Evolutionary conservation across 2,888 invertebrate genomes (phyloP).

Genomic region (Neoaliturus tenellus): DNA sequence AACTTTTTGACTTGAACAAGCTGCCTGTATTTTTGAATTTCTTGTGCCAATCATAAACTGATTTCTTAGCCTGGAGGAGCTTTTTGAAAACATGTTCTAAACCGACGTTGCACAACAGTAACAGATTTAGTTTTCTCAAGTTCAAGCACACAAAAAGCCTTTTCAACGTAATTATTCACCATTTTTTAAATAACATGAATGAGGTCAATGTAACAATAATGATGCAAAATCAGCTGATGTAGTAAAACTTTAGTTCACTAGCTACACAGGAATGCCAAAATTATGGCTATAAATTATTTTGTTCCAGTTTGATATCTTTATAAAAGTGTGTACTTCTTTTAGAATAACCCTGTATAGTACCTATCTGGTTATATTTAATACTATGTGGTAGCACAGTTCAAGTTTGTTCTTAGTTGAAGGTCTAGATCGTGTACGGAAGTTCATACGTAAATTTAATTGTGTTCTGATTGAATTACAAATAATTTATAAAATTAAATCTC

Average conservation of each 20-base stretch:
- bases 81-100: conserved; percentile 27
- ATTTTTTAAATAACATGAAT: background rate
- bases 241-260: background rate
- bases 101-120: conserved; percentile 8
- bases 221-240: background rate
- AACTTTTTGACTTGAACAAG: conserved; percentile 1
- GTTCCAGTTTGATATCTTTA: background rate
- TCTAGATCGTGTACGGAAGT: no score
- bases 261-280: conserved; percentile 4
- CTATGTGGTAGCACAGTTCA: no score
- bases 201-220: conserved; percentile 5
- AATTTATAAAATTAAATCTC: no score
- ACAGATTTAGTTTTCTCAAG: background rate
- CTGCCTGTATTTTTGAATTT: background rate
- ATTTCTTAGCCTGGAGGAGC: background rate
- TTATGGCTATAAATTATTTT: background rate
- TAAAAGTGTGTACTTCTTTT: conserved; percentile 15
- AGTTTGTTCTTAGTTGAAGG: no score
- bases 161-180: conserved; percentile 13
- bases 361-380: no score
- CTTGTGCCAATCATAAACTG: background rate
- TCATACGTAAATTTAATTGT: no score
- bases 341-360: conserved; percentile 8
- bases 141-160: conserved; percentile 18
- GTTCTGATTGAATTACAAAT: no score